Base-by-base conservation (phyloP, 2,888 invertebrate species). In the Cristatella mucedo region DNA sequence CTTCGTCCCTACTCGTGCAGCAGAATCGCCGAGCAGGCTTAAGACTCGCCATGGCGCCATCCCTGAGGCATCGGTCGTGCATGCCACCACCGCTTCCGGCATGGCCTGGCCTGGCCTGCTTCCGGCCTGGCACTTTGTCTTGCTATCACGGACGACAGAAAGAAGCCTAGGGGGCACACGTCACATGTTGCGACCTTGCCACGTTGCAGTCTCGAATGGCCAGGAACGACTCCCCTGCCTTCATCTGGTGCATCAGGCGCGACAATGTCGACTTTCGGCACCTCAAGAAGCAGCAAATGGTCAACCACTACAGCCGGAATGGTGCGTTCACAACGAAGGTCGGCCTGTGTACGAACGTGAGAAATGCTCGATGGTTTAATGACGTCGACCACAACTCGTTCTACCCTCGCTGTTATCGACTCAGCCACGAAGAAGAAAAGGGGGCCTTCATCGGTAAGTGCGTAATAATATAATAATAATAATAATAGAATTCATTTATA, bases 291-390 rank as follows among this genome's bases (percentile, higher is more conserved):
- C 73, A 75, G 31, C 80, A 80, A 60, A 70, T 79, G 40, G 76
- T 80, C 54, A 78, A 77, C 63, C 78, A 87, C 54, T 87, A 82
- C 64, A 79, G 78, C 50, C 75, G 82, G 53, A 83, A 85, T 1
- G 74, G 80, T 38, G 57, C 61, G 32, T 89, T 89, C 59, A 87
- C 89, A 1, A 85, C 87, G 0, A 91, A 91, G 73, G 86, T 86
- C n/a, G 54, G 54, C 9, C 43, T 54, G 11, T 51, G 50, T 33
- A 41, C 41, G 7, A 50, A 50, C 36, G 42, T 54, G 21, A 31
- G 53, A 24, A 50, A 51, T 37, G 33, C 51, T 9, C 47, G 44
- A 7, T 54, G 54, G 54, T 54, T 44, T 41, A 44, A 54, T 36
- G 33, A 42, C 7, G 44, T 44, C 11, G 75, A 81, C 18, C 76